A percentile compares a stretch with the other conserved stretches of the same genome.
phyloP scores from a whole-genome alignment of 2,113 vertebrate species.

The Strix uralensis region DNA sequence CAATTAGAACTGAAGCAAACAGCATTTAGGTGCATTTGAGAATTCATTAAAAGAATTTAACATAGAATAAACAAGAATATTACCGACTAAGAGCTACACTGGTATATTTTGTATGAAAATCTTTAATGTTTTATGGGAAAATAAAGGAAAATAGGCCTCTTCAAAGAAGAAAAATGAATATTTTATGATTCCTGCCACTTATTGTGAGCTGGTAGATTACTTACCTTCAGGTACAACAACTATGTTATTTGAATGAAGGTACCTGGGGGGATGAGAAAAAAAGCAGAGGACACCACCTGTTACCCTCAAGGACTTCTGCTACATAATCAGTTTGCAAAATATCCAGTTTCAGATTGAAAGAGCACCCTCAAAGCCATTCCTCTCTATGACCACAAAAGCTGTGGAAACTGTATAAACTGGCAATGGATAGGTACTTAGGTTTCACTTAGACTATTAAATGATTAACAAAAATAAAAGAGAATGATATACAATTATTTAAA shows the following conservation, averaged over 20 bases:
- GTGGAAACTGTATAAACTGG: constrained; percentile 23
- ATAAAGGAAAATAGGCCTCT: not conserved
- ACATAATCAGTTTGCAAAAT: constrained; percentile 56
- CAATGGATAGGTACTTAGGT: not conserved
- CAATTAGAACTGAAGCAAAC: constrained; percentile 12
- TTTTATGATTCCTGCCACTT: constrained; percentile 23
- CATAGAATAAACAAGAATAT: not conserved
- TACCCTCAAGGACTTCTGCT: constrained; percentile 52
- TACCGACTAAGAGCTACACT: not conserved
- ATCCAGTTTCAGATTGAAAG: constrained; percentile 39
- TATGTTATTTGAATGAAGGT: constrained; percentile 97
- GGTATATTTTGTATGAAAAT: not conserved
- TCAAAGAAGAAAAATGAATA: constrained; percentile 42
- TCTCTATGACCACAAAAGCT: constrained; percentile 30
- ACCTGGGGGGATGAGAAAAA: constrained; percentile 74
- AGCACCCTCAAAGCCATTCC: constrained; percentile 5
- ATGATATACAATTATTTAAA: not conserved
- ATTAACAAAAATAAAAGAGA: constrained; percentile 11
- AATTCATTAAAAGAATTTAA: constrained; percentile 28
- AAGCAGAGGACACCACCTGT: constrained; percentile 52
- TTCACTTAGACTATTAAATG: constrained; percentile 2
- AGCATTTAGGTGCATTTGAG: constrained; percentile 2
- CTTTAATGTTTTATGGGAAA: constrained; percentile 40
- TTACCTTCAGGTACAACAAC: constrained; percentile 95
- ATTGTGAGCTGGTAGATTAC: constrained; percentile 39